These are phyloP conservation scores for Chloroceryle aenea DNA, from an alignment of 2,113 vertebrate genomes.

Conservation along the genomic window DNA sequence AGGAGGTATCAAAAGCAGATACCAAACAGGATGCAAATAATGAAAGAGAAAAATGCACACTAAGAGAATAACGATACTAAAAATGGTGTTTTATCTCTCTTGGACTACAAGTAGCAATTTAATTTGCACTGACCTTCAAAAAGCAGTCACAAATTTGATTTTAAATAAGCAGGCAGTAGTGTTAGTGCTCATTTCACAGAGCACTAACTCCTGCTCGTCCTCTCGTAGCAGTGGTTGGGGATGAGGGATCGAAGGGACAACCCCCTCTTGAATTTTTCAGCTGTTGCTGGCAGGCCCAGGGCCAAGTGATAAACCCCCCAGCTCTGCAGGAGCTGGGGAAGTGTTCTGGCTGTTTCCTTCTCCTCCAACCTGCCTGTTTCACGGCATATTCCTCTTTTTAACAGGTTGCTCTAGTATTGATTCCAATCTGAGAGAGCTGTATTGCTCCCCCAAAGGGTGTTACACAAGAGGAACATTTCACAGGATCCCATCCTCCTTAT, in stretches of 20 bases:
- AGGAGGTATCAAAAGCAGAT: slow-evolving; percentile 11
- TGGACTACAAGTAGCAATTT: background rate
- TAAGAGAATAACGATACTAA: background rate
- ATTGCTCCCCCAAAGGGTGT: background rate
- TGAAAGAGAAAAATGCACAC: background rate
- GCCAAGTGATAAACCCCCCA: background rate
- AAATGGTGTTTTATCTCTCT: background rate
- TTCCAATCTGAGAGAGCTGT: background rate
- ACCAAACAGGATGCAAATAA: slow-evolving; percentile 6
- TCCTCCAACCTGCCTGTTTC: background rate
- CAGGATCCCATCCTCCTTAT: background rate
- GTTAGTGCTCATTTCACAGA: background rate
- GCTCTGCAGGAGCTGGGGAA: background rate
- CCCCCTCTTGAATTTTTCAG: background rate
- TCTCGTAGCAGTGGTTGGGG: accelerated
- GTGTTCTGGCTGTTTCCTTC: background rate
- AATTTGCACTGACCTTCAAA: background rate
- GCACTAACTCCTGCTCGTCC: background rate
- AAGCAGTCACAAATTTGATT: background rate
- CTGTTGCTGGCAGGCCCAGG: background rate
- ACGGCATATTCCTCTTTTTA: background rate
- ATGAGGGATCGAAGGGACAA: background rate
- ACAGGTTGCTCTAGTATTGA: background rate
- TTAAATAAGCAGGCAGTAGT: background rate
- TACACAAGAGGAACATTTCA: background rate